Conservation (phyloP, 2,888 invertebrate genomes). For the Drosophila gaucha region DNA sequence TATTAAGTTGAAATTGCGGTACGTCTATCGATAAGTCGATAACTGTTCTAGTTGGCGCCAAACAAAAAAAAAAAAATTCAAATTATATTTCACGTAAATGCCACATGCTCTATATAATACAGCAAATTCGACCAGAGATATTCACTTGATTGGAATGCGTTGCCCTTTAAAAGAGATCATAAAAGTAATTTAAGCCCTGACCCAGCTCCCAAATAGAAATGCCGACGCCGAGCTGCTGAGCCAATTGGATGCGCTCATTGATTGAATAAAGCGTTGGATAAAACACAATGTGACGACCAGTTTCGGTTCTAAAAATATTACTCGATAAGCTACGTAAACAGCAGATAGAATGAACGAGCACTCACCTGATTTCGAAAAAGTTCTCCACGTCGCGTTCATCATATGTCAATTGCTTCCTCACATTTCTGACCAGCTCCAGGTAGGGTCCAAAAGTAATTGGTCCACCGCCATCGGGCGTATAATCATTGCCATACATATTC, state of each 20-base stretch:
- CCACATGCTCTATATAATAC: constrained; percentile 3
- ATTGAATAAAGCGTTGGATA: constrained; percentile 96
- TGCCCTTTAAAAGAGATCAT: constrained; percentile 90
- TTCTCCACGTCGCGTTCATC: constrained; percentile 93
- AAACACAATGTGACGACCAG: constrained; percentile 91
- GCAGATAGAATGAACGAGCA: constrained; percentile 2
- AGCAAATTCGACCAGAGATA: constrained; percentile 3
- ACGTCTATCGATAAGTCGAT: neutral
- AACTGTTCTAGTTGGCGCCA: neutral
- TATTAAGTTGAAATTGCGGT: neutral
- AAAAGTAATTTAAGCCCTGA: constrained; percentile 97
- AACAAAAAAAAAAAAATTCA: neutral
- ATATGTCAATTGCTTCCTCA: constrained; percentile 91
- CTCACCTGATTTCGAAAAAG: constrained; percentile 93
- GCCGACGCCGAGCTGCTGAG: constrained; percentile 92
- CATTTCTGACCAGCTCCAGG: constrained; percentile 89
- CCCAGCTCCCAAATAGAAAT: constrained; percentile 98
- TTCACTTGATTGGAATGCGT: constrained; percentile 22
- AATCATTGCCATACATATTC: constrained; percentile 97
- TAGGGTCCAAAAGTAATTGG: constrained; percentile 93
- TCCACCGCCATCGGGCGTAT: constrained; percentile 92
- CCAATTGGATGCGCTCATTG: constrained; percentile 91
- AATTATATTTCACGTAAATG: constrained; percentile 4
- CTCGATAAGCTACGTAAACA: neutral
- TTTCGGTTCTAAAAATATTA: constrained; percentile 86